phyloP scores from a whole-genome alignment of 2,113 vertebrate species.

The Murina feae region DNA sequence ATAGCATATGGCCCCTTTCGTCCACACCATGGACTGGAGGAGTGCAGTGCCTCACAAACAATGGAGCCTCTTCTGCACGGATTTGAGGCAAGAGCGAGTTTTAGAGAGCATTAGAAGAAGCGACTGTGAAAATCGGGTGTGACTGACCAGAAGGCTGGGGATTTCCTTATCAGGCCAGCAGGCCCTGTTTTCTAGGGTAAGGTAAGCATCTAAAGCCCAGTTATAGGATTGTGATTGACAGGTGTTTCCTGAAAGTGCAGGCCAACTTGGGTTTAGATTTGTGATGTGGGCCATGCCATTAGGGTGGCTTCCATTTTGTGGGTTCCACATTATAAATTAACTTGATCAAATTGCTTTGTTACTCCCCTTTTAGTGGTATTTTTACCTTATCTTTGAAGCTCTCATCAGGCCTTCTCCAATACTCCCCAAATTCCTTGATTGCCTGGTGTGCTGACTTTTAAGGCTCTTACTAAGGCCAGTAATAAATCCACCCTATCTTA shows the following conservation, averaged over 20 bases:
- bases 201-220: background rate
- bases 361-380: background rate
- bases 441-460: background rate
- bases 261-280: background rate
- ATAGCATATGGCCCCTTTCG: too few relatives aligned
- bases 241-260: background rate
- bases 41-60: background rate
- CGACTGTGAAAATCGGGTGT: background rate
- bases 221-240: background rate
- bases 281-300: background rate
- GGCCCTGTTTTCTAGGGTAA: background rate
- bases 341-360: background rate
- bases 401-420: background rate
- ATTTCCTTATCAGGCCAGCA: background rate
- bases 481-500: background rate
- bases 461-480: background rate
- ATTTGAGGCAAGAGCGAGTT: background rate
- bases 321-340: background rate
- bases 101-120: background rate
- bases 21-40: background rate
- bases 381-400: background rate
- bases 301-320: background rate
- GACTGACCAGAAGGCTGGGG: background rate
- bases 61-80: background rate
- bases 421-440: background rate